Evolutionary conservation across 2,113 vertebrate species (phyloP), one percentile per base, ranked within the genome.

Genomic region (Halichoeres trimaculatus): DNA sequence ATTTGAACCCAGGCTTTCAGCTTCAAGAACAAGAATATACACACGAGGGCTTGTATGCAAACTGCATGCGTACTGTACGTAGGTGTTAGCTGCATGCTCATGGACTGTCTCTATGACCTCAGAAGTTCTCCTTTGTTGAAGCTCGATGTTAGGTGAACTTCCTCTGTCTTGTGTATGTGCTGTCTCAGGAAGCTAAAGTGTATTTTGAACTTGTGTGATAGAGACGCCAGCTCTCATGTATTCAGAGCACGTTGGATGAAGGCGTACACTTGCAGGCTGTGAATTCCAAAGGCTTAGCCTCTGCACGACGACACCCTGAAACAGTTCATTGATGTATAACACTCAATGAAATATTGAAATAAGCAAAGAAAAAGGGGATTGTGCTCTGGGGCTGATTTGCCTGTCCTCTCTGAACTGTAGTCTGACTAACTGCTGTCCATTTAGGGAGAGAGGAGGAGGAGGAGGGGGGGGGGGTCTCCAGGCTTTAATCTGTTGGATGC

Each of bases 401-500:
- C 63, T 85, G 59, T 62, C 36, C 58, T 59, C 40, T 70, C 23
- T 45, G 59, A 57, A 62, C 70, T 67, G 43, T 40, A 66, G 69
- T 54, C 66, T 69, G 90, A 92, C 93, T 93, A 94, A 94, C 89
- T 80, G 90, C 90, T 95, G 94, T 95, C 93, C 94, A 81, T 82
- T 92, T 91, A 26, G 64, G 9, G 19, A 48, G 45, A 20, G 38
- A 5, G 5, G 45, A 20, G 38, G 3, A 3, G 45, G 47, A 0
- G 19, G n/a, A 3, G 10, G 14, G 10, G 4, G 70, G 68, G 93
- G 67, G 92, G 91, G 93, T 95, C 94, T 94, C 93, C 91, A 60
- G 92, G 91, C 93, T 95, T 94, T 96, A 95, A 96, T 97, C 96
- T 96, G 91, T 93, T 92, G 91, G 92, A 94, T 95, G 94, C 93